Base-by-base conservation (phyloP, 92 coral and sea anemone genomes). In the Epizoanthus scotinus region DNA sequence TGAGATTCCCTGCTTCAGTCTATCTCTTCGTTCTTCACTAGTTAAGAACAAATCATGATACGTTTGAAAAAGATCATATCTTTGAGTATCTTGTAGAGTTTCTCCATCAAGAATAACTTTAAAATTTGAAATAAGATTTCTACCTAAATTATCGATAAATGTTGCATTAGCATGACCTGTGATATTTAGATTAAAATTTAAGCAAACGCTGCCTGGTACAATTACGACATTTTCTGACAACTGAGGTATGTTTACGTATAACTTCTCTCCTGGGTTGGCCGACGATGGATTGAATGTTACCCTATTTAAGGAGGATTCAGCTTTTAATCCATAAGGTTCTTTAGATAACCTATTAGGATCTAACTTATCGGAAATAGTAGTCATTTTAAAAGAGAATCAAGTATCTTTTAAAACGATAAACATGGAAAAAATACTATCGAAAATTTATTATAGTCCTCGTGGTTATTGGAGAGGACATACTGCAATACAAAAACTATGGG, bases 11-110 rank as follows among this genome's bases (percentile, higher is more conserved):
- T 74, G 77, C 75, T 67, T 83, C 78, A 82, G 40, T 69, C 0
- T 50, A 69, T 87, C 87, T 14, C 55, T 4, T 31, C 4, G 78
- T 6, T 20, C 47, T 20, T 47, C 7, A n/a, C n/a, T n/a, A n/a
- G n/a, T n/a, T n/a, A n/a, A n/a, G 24, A 18, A 86, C 55, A 82
- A 49, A 31, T 86, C 87, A 6, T 82, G 1, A 25, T 83, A 86
- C 15, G 87, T 81, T 19, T 81, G 53, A n/a, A 70, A 61, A 14
- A 86, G 82, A 71, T 86, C 89, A 22, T 78, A 83, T 79, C 78
- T 47, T 10, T 61, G 67, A 0, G 84, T 57, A 29, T 83, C 86
- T 44, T 74, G 74, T 1, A 62, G 36, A 1, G 36, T 31, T 31
- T 31, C 36, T 1, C 36, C 36, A 1, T 4, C 36, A 31, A 31